A percentile compares a stretch with the other conserved stretches of the same genome.
phyloP scores from a whole-genome alignment of 2,797 vertebrate species.

The Schizopygopsis pylzovi region DNA sequence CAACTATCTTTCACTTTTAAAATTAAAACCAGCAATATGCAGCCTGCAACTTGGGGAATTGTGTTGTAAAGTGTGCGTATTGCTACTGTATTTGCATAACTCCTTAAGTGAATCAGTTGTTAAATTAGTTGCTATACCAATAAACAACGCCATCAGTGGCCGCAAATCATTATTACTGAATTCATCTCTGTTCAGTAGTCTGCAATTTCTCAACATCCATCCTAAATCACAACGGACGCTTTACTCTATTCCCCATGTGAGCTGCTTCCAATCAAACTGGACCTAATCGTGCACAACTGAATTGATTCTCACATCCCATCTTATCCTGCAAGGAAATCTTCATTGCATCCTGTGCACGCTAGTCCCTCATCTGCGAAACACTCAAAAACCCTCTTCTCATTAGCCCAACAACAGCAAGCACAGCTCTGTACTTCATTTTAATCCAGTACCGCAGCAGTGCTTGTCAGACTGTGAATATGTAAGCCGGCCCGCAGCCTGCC shows the following conservation, averaged over 20 bases:
- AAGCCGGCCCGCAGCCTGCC: slow-evolving; percentile 18
- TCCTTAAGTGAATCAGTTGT: background rate
- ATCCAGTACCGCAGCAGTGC: slow-evolving; percentile 26
- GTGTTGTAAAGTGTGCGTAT: background rate
- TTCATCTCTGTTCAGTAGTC: slow-evolving; percentile 7
- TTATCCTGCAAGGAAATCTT: slow-evolving; percentile 28
- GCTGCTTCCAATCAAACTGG: slow-evolving; percentile 7
- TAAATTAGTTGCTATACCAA: background rate
- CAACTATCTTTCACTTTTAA: too few relatives aligned
- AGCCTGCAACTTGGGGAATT: background rate
- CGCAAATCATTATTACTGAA: background rate
- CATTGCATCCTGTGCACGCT: background rate
- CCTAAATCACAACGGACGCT: background rate
- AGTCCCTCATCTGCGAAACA: slow-evolving; percentile 14
- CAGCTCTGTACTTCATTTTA: slow-evolving; percentile 35
- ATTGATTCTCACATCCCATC: slow-evolving; percentile 10
- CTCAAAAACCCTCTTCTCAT: slow-evolving; percentile 16
- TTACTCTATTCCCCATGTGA: background rate
- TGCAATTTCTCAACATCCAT: background rate
- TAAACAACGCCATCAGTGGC: background rate
- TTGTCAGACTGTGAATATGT: slow-evolving; percentile 30
- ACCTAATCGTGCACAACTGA: slow-evolving; percentile 30
- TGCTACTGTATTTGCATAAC: background rate
- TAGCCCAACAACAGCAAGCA: slow-evolving; percentile 14
- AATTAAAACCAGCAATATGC: background rate